Conservation (phyloP, 37 sponge, comb jelly and placozoan genomes). For the Halichondria panicea region DNA sequence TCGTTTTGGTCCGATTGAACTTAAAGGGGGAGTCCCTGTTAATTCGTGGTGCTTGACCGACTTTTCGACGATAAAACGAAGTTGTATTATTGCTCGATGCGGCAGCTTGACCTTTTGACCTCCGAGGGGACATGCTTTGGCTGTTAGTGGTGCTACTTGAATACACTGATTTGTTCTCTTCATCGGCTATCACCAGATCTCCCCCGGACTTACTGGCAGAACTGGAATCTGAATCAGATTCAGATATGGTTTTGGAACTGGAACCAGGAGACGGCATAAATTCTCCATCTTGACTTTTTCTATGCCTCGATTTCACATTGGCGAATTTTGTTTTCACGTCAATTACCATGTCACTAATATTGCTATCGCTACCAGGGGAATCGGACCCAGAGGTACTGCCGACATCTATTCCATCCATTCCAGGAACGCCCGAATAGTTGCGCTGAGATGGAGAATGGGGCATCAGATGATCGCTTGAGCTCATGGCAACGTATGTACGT, state of each 20-base stretch:
- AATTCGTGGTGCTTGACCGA: no score
- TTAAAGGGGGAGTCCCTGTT: no score
- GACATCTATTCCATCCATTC: neutral
- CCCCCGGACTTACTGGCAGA: neutral
- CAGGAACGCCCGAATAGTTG: neutral
- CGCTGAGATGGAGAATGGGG: neutral
- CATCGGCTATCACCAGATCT: neutral
- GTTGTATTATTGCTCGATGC: no score
- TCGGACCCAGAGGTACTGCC: neutral
- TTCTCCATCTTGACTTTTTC: slow-evolving; percentile 16
- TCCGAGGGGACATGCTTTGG: no score
- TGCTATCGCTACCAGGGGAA: neutral
- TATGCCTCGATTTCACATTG: neutral
- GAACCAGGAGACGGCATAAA: slow-evolving; percentile 8
- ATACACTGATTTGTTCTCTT: neutral
- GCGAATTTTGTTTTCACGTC: slow-evolving; percentile 2
- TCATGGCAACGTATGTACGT: no score
- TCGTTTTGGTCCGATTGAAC: no score
- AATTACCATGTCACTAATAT: slow-evolving; percentile 10
- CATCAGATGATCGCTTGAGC: neutral
- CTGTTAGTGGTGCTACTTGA: no score
- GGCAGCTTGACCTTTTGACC: no score
- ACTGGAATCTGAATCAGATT: slow-evolving; percentile 7
- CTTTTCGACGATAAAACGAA: no score
- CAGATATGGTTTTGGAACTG: no score